Evolutionary conservation across 2,888 invertebrate species (phyloP).

Genomic region (Papilio protenor): DNA sequence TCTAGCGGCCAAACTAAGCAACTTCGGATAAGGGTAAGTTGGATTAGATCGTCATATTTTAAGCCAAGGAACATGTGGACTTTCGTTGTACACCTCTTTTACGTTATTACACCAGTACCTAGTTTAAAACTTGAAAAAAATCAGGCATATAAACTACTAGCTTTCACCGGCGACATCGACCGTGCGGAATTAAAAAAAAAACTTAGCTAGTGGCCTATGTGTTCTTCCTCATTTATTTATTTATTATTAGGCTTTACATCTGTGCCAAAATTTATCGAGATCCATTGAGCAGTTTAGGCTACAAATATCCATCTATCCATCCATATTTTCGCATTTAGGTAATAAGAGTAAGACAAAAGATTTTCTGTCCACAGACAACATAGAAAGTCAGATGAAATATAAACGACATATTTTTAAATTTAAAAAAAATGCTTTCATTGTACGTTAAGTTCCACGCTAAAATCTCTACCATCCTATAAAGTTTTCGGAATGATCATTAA

Average conservation of each 20-base stretch:
- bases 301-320: no score
- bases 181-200: no score
- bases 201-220: no score
- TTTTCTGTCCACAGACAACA: neutral
- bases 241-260: no score
- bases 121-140: neutral
- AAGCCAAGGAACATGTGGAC: neutral
- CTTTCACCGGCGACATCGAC: no score
- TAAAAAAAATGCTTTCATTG: neutral
- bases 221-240: no score
- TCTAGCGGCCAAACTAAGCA: neutral
- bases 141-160: neutral
- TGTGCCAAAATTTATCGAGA: no score
- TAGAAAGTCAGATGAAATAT: neutral
- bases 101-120: neutral
- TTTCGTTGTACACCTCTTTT: neutral
- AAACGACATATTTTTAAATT: neutral
- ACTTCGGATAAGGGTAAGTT: neutral
- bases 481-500: neutral
- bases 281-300: no score
- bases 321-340: no score
- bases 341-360: no score
- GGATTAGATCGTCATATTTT: neutral
- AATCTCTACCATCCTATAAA: neutral
- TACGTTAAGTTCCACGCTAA: constrained; percentile 2